phyloP scores from a whole-genome alignment of 2,888 invertebrate genomes.

The Rosalia funebris region DNA sequence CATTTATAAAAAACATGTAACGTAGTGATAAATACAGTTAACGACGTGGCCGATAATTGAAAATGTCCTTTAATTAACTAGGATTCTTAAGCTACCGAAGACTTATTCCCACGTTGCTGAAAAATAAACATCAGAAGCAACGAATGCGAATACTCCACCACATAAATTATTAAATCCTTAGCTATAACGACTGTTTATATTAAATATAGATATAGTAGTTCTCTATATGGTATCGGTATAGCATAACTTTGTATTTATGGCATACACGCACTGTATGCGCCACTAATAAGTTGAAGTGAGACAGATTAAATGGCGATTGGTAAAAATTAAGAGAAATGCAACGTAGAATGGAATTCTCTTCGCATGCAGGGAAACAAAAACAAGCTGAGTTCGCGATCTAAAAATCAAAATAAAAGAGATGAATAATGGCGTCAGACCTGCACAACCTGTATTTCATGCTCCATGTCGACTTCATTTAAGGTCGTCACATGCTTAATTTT shows the following conservation, averaged over 20 bases:
- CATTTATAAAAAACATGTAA: constrained; percentile 50
- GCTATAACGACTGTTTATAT: constrained; percentile 52
- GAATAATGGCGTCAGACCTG: constrained; percentile 65
- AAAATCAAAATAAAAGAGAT: constrained; percentile 65
- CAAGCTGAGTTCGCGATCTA: constrained; percentile 55
- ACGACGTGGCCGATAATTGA: constrained; percentile 54
- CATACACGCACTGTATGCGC: constrained; percentile 30
- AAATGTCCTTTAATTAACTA: constrained; percentile 57
- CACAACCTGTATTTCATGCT: constrained; percentile 65
- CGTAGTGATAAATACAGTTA: constrained; percentile 53
- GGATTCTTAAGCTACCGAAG: constrained; percentile 53
- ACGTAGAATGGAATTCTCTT: constrained; percentile 62
- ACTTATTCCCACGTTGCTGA: constrained; percentile 43
- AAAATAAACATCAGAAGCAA: constrained; percentile 34
- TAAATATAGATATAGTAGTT: constrained; percentile 52
- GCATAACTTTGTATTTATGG: constrained; percentile 51
- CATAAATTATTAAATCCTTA: constrained; percentile 51
- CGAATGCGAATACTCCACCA: constrained; percentile 43
- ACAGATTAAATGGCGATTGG: constrained; percentile 54
- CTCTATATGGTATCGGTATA: constrained; percentile 48
- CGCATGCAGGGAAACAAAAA: constrained; percentile 57
- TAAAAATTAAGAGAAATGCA: constrained; percentile 62
- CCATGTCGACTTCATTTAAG: constrained; percentile 64
- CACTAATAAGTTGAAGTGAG: constrained; percentile 48
- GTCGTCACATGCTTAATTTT: constrained; percentile 62